A percentile compares a stretch with the other conserved stretches of the same genome.
Conservation (phyloP, 2,888 invertebrate species). For the Drosophila formosana region DNA sequence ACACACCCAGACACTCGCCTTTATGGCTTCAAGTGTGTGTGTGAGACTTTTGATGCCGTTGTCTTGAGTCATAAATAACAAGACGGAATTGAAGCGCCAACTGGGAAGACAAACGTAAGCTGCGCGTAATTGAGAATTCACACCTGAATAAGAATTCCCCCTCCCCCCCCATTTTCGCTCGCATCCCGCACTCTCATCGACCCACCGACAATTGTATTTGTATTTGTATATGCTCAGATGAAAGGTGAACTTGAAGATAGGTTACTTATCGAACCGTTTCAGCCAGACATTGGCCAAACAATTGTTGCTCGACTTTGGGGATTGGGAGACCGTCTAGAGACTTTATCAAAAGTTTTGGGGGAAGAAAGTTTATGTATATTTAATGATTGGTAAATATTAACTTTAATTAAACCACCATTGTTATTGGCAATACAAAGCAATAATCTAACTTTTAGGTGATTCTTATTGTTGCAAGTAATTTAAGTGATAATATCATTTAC, state of each 20-base stretch:
- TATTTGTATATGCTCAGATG: not conserved
- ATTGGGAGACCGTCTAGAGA: slow-evolving; percentile 39
- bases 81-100: slow-evolving; percentile 18
- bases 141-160: slow-evolving; percentile 26
- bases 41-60: slow-evolving; percentile 16
- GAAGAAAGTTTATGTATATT: slow-evolving; percentile 10
- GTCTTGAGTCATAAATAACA: slow-evolving; percentile 39
- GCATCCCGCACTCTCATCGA: not conserved
- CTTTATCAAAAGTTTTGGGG: slow-evolving; percentile 29
- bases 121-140: slow-evolving; percentile 35
- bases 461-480: not conserved
- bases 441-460: not conserved
- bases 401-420: not conserved
- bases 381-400: slow-evolving; percentile 24
- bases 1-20: not conserved
- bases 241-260: slow-evolving; percentile 6
- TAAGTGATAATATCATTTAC: not conserved
- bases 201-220: not conserved
- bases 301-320: slow-evolving; percentile 10
- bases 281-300: slow-evolving; percentile 35
- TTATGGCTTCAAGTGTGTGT: not conserved
- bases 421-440: not conserved
- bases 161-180: not conserved
- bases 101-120: slow-evolving; percentile 20
- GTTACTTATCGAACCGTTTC: not conserved